Base-by-base conservation (phyloP, 2,797 vertebrate genomes). In the Halcyon smyrnensis region DNA sequence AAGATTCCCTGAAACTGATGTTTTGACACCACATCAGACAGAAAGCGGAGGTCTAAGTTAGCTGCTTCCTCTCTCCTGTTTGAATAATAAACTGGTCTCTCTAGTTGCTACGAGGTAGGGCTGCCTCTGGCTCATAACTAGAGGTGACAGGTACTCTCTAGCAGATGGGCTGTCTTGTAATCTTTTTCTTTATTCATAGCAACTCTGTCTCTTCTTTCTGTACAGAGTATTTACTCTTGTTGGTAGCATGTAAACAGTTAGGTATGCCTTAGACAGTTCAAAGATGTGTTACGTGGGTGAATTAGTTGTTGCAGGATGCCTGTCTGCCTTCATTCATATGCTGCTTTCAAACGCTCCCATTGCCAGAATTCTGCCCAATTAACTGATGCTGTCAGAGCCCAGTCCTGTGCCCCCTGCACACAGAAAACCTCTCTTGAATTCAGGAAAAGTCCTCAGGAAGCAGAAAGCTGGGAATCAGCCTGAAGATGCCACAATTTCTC, bases 61-160 rank as follows among this genome's bases (percentile, higher is more conserved):
- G 94, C 94, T 93, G 87, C 94, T 90, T 93, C 83, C 86, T 92
- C 86, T 95, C 73, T 74, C 70, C 76, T 86, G 94, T 97, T 98
- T 95, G 96, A 96, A 94, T 97, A 97, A 97, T 96, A 97, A 98
- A 97, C 97, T 96, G 98, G 97, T 95, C 92, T 92, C 92, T 68
- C 81, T 70, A 91, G 95, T 62, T 96, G 95, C 95, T 95, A 21
- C 0, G 23, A 92, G 96, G 92, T 89, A 87, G 94, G 89, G 95
- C 94, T 97, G 89, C 89, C 94, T 95, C 95, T 16, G 21, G 95
- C 84, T 77, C 43, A 19, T 92, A 95, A 94, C 95, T 86, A 3
- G 32, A 95, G 97, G 97, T 98, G 98, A 97, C 95, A 97, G 97
- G 94, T 95, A 92, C 65, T 94, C 95, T 87, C 93, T 65, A 79